Evolutionary conservation across 1,140 invertebrate genomes (phyloP).

Genomic region (Zaprionus camerounensis): DNA sequence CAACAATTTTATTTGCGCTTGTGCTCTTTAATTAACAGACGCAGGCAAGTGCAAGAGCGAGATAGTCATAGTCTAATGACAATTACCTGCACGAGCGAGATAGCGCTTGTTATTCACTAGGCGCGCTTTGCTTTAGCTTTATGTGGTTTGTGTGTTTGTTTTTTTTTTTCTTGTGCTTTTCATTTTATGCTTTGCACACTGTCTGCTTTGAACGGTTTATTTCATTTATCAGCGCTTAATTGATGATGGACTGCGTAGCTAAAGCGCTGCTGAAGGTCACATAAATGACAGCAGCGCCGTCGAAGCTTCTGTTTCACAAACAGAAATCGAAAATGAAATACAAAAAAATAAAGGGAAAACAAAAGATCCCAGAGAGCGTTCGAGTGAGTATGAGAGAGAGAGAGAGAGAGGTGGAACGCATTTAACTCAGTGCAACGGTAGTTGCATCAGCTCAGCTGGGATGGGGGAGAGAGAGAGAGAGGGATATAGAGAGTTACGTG

Average conservation of each 20-base stretch:
- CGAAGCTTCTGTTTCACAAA: slow-evolving; percentile 31
- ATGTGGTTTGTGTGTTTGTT: neutral
- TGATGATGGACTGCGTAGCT: slow-evolving; percentile 43
- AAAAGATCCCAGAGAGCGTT: slow-evolving; percentile 9
- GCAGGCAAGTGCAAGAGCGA: slow-evolving; percentile 25
- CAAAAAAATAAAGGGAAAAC: neutral
- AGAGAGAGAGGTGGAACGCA: no score
- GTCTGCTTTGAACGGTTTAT: slow-evolving; percentile 38
- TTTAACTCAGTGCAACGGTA: slow-evolving; percentile 5
- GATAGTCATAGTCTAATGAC: slow-evolving; percentile 17
- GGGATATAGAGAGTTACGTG: no score
- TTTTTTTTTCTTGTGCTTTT: slow-evolving; percentile 14
- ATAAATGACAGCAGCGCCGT: slow-evolving; percentile 40
- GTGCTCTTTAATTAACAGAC: slow-evolving; percentile 29
- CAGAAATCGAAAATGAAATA: slow-evolving; percentile 1
- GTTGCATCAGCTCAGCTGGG: slow-evolving; percentile 27
- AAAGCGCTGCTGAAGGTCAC: slow-evolving; percentile 48
- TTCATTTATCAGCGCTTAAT: slow-evolving; percentile 53
- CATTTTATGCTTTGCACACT: slow-evolving; percentile 30
- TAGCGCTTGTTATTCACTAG: slow-evolving; percentile 19
- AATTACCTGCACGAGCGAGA: slow-evolving; percentile 29
- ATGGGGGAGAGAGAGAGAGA: no score
- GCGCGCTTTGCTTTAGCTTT: neutral
- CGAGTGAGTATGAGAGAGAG: neutral
- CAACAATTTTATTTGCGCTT: slow-evolving; percentile 34